Evolutionary conservation across 1,140 invertebrate species (phyloP).

Genomic region (Himalopsyche phryganea): DNA sequence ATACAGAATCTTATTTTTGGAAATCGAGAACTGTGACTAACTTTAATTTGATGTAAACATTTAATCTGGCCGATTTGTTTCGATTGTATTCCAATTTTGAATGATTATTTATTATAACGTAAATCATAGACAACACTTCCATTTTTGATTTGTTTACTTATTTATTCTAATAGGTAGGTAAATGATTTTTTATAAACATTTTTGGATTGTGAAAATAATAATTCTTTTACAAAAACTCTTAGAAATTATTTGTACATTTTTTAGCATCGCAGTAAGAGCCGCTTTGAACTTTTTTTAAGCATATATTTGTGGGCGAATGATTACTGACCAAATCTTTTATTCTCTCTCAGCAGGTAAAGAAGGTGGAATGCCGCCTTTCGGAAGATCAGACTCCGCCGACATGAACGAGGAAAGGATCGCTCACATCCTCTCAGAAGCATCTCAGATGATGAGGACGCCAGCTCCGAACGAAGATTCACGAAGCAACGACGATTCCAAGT

Average conservation of each 20-base stretch:
- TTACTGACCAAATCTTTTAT: not conserved
- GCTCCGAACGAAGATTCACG: constrained; percentile 59
- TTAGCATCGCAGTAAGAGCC: no score
- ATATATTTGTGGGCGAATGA: not conserved
- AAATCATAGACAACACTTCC: not conserved
- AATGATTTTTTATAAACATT: no score
- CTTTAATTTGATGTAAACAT: not conserved
- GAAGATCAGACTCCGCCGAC: constrained; percentile 70
- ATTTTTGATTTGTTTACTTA: no score
- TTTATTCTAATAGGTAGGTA: no score
- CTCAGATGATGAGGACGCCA: constrained; percentile 63
- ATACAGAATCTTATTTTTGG: no score
- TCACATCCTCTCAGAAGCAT: constrained; percentile 89
- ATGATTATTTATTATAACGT: not conserved
- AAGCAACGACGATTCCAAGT: constrained; percentile 78
- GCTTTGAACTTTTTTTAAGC: no score
- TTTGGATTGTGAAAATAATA: no score
- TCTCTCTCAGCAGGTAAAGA: constrained; percentile 70
- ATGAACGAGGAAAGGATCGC: constrained; percentile 90
- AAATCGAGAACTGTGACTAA: no score
- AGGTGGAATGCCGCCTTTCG: constrained; percentile 70
- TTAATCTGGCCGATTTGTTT: no score
- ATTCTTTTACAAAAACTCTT: no score
- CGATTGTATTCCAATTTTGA: no score
- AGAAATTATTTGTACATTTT: no score